A percentile compares a stretch with the other conserved stretches of the same genome.
Evolutionary conservation across 2,797 vertebrate species (phyloP).

Genomic region (Podargus strigoides): DNA sequence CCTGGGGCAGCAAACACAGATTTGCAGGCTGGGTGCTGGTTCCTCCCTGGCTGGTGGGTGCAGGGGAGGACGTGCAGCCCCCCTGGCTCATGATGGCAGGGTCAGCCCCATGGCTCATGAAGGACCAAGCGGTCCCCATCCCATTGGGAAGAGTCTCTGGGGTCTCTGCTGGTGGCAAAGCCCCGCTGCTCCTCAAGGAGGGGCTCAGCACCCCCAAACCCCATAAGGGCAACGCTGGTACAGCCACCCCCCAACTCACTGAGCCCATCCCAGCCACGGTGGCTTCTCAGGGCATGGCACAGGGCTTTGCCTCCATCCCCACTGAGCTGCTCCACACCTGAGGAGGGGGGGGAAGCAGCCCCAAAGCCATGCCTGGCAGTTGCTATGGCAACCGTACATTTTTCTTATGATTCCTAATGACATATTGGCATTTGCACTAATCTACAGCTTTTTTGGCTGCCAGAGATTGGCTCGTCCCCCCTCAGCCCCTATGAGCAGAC

Average conservation of each 20-base stretch:
- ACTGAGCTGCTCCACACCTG: not conserved
- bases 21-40: not conserved
- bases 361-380: slow-evolving; percentile 53
- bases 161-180: not conserved
- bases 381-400: slow-evolving; percentile 73
- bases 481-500: not conserved
- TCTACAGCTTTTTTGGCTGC: slow-evolving; percentile 43
- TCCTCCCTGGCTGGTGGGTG: accelerated
- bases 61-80: accelerated
- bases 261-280: not conserved
- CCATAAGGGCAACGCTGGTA: accelerated
- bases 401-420: slow-evolving; percentile 71
- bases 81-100: not conserved
- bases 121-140: not conserved
- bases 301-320: not conserved
- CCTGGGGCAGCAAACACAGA: not conserved
- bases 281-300: not conserved
- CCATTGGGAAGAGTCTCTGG: not conserved
- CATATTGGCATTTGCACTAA: slow-evolving; percentile 71
- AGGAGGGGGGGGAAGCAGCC: slow-evolving; percentile 44
- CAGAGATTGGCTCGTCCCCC: not conserved
- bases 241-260: not conserved
- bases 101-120: accelerated
- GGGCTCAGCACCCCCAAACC: not conserved
- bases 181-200: accelerated